A percentile compares a stretch with the other conserved stretches of the same genome.
Evolutionary conservation across 1,140 invertebrate species (phyloP).

Genomic region (Nilaparvata lugens): DNA sequence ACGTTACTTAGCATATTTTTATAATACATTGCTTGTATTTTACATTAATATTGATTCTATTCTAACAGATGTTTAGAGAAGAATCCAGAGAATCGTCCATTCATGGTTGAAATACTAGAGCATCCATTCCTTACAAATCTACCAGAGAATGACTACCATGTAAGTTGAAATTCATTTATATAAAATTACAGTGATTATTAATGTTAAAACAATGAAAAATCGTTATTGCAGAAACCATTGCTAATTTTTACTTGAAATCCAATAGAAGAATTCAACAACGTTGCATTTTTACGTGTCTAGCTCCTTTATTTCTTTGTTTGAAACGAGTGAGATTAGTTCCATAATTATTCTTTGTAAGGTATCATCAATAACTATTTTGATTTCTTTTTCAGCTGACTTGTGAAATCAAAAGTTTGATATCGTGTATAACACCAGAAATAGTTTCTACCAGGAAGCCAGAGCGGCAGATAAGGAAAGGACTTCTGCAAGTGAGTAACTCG

Average conservation of each 20-base stretch:
- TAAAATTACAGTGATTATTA: not conserved
- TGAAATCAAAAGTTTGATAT: constrained; percentile 49
- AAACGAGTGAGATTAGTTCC: too few relatives aligned
- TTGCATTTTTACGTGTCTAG: too few relatives aligned
- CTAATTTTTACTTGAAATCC: not conserved
- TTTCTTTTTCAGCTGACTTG: constrained; percentile 38
- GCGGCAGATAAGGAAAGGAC: constrained; percentile 54
- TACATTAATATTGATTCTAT: not conserved
- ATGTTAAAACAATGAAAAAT: constrained; percentile 4
- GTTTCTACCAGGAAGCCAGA: constrained; percentile 37
- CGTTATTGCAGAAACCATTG: constrained; percentile 33
- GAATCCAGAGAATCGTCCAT: constrained; percentile 81
- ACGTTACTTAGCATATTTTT: too few relatives aligned
- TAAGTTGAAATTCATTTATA: constrained; percentile 39
- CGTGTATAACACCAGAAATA: constrained; percentile 19
- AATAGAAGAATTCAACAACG: too few relatives aligned
- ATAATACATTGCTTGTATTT: too few relatives aligned
- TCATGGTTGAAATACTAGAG: constrained; percentile 69
- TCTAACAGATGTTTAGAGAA: constrained; percentile 84
- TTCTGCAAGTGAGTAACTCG: constrained; percentile 40
- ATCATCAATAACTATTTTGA: not conserved
- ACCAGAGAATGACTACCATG: constrained; percentile 66
- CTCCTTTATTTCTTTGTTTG: too few relatives aligned
- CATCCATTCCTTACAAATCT: constrained; percentile 73
- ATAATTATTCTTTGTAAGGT: too few relatives aligned